A percentile compares a stretch with the other conserved stretches of the same genome.
These are phyloP conservation scores for Indicator indicator DNA, from an alignment of 2,113 vertebrate species.

Conservation along the genomic window DNA sequence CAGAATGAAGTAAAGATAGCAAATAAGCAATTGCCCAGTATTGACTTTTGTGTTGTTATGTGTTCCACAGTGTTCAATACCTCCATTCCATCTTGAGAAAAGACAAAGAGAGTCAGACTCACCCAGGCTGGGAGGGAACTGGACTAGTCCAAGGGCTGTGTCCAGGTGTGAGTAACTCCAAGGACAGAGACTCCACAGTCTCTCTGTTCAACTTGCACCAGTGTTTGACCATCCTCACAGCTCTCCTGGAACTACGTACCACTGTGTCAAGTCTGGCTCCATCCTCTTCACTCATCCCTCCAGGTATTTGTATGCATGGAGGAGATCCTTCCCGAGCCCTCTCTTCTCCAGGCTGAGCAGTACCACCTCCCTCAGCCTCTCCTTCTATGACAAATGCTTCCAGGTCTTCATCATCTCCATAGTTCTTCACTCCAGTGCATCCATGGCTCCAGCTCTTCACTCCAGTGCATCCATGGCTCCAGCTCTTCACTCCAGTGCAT, in stretches of 20 bases:
- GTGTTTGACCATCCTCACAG: background rate
- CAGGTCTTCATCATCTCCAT: background rate
- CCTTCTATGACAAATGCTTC: background rate
- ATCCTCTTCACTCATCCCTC: background rate
- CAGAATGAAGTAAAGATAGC: background rate
- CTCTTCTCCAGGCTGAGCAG: background rate
- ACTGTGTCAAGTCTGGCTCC: background rate
- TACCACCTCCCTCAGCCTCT: background rate
- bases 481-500: no score
- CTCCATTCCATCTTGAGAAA: background rate
- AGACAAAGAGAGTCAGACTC: background rate
- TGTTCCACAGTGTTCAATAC: background rate
- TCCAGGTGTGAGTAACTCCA: background rate
- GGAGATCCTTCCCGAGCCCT: background rate
- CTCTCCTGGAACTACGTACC: background rate
- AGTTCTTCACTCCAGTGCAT: fast-evolving
- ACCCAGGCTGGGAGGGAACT: fast-evolving
- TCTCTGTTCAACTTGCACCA: background rate
- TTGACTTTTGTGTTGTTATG: background rate
- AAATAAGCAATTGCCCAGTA: background rate
- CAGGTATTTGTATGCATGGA: background rate
- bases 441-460: no score
- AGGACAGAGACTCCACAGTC: background rate
- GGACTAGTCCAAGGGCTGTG: background rate
- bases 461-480: no score